phyloP scores from a whole-genome alignment of 2,113 vertebrate genomes.

The Sphyrna mokarran region DNA sequence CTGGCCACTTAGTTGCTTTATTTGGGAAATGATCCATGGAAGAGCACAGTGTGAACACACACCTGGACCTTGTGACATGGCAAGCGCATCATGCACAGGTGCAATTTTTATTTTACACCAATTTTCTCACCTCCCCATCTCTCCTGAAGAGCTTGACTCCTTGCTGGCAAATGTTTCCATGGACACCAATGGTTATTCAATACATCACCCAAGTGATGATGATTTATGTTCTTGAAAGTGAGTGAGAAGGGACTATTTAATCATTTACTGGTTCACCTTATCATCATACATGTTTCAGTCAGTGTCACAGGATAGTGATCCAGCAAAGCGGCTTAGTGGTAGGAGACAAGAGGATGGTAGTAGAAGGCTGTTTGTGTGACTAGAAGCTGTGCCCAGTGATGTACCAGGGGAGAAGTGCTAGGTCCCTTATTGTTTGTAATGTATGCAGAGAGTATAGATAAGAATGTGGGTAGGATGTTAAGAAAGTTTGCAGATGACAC shows the following conservation, averaged over 20 bases:
- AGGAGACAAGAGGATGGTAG: too few relatives aligned
- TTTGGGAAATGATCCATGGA: neutral
- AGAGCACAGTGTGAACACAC: neutral
- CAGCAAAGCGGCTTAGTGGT: too few relatives aligned
- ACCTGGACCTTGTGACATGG: neutral
- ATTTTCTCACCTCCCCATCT: conserved; percentile 16
- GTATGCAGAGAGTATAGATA: too few relatives aligned
- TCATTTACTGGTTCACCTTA: neutral
- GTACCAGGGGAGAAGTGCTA: too few relatives aligned
- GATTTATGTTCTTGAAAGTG: neutral
- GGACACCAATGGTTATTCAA: neutral
- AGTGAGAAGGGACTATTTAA: neutral
- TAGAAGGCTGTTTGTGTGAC: too few relatives aligned
- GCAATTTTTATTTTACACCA: neutral
- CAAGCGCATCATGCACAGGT: neutral
- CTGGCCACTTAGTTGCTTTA: neutral
- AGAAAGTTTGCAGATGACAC: too few relatives aligned
- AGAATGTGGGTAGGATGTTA: too few relatives aligned
- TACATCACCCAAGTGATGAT: neutral
- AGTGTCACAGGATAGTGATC: neutral
- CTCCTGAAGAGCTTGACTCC: neutral
- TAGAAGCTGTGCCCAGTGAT: too few relatives aligned
- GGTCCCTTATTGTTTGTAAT: too few relatives aligned
- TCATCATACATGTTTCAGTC: neutral
- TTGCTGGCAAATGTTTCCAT: conserved; percentile 12